Conservation (phyloP, 2,113 vertebrate species). For the Oncorhynchus mykiss region DNA sequence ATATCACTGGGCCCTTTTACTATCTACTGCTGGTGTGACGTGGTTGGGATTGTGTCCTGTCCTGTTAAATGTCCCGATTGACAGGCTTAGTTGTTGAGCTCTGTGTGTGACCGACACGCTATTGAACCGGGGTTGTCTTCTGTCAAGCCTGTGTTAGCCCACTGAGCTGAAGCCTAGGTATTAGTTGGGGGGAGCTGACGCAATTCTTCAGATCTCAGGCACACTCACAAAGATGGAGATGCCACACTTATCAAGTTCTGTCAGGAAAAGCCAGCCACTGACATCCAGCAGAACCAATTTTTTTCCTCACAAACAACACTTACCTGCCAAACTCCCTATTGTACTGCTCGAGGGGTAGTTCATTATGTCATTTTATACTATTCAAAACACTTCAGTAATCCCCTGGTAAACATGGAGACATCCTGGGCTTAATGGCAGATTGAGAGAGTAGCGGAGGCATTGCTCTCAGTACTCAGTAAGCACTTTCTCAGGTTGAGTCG, state of each 20-base stretch:
- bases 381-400: slow-evolving; percentile 58
- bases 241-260: slow-evolving; percentile 32
- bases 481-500: slow-evolving; percentile 52
- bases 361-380: slow-evolving; percentile 60
- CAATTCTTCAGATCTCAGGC: no score
- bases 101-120: neutral
- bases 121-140: neutral
- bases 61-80: slow-evolving; percentile 35
- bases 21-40: slow-evolving; percentile 18
- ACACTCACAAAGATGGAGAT: neutral
- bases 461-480: slow-evolving; percentile 49
- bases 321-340: slow-evolving; percentile 44
- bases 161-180: neutral
- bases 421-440: slow-evolving; percentile 51
- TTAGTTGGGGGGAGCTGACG: no score
- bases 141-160: neutral
- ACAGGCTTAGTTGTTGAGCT: slow-evolving; percentile 3
- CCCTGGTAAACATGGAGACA: slow-evolving; percentile 52
- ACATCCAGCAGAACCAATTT: slow-evolving; percentile 32
- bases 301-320: slow-evolving; percentile 38
- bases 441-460: slow-evolving; percentile 50
- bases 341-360: slow-evolving; percentile 35
- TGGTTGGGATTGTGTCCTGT: slow-evolving; percentile 25
- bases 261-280: slow-evolving; percentile 36
- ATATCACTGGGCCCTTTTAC: slow-evolving; percentile 25